Evolutionary conservation across 2,797 vertebrate species (phyloP).

Genomic region (Myotis daubentonii): DNA sequence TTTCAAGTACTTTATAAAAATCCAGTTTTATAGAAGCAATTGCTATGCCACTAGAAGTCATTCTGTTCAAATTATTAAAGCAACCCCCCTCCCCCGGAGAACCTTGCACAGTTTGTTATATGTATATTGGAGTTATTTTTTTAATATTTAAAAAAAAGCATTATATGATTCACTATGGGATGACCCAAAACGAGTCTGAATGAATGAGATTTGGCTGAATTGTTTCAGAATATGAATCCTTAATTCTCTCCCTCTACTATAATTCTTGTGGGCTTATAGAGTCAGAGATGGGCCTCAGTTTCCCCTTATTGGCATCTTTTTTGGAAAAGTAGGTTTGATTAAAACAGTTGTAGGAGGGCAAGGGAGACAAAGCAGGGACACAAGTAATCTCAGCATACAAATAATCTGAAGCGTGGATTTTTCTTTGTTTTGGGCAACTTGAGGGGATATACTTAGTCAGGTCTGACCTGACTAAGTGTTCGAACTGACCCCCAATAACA

Average conservation of each 20-base stretch:
- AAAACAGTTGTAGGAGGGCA: neutral
- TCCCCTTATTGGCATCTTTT: neutral
- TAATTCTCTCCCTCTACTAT: neutral
- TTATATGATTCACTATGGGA: neutral
- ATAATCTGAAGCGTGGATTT: neutral
- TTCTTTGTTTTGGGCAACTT: neutral
- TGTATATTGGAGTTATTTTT: neutral
- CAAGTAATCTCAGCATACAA: neutral
- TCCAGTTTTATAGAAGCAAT: neutral
- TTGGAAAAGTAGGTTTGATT: neutral
- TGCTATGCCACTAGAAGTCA: neutral
- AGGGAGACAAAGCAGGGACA: neutral
- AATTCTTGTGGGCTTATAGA: neutral
- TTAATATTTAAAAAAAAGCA: neutral
- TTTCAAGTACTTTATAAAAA: constrained; percentile 41
- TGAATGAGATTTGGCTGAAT: neutral
- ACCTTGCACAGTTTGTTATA: neutral
- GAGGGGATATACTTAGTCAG: neutral
- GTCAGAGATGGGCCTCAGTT: neutral
- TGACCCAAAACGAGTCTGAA: neutral
- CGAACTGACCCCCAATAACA: neutral
- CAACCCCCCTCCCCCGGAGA: neutral
- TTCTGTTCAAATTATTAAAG: neutral
- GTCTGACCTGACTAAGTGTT: neutral
- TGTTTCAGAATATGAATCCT: neutral